A percentile compares a stretch with the other conserved stretches of the same genome.
Evolutionary conservation across 2,888 invertebrate species (phyloP).

Genomic region (Fabriciana adippe): DNA sequence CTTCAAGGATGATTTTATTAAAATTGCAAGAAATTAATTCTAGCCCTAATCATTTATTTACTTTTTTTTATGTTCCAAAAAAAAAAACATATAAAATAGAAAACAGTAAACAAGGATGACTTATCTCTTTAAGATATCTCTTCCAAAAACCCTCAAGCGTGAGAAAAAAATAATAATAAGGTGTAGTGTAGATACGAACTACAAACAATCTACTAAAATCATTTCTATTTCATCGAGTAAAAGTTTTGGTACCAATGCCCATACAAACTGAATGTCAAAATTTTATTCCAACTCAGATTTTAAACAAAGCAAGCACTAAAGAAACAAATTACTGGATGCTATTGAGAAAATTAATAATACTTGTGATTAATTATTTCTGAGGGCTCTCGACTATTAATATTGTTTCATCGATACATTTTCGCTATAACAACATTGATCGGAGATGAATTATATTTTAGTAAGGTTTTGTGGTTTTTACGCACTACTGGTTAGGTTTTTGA

Average conservation of each 20-base stretch:
- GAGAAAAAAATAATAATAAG: too few species aligned
- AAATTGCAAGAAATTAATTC: too few species aligned
- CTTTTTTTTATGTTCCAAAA: too few species aligned
- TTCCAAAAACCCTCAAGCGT: too few species aligned
- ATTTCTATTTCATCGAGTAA: too few species aligned
- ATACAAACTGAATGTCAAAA: background rate
- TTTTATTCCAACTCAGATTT: background rate
- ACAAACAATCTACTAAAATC: too few species aligned
- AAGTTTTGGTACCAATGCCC: background rate
- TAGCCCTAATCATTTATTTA: too few species aligned
- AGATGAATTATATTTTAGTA: conserved; percentile 18
- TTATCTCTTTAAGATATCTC: too few species aligned
- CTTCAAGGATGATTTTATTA: too few species aligned
- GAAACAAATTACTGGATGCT: conserved; percentile 15
- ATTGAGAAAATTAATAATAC: conserved; percentile 55
- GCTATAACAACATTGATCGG: conserved; percentile 22
- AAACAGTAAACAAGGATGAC: too few species aligned
- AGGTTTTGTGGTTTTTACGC: conserved; percentile 3
- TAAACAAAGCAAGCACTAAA: conserved; percentile 2
- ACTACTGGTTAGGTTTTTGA: background rate
- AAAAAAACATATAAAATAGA: too few species aligned
- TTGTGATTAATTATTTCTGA: conserved; percentile 56
- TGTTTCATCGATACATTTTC: conserved; percentile 38
- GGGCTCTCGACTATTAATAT: conserved; percentile 44
- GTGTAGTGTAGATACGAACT: too few species aligned